Percentiles rank a stretch among this genome's conserved stretches.
Conservation (phyloP, 2,797 vertebrate species). For the Sus cebifrons region DNA sequence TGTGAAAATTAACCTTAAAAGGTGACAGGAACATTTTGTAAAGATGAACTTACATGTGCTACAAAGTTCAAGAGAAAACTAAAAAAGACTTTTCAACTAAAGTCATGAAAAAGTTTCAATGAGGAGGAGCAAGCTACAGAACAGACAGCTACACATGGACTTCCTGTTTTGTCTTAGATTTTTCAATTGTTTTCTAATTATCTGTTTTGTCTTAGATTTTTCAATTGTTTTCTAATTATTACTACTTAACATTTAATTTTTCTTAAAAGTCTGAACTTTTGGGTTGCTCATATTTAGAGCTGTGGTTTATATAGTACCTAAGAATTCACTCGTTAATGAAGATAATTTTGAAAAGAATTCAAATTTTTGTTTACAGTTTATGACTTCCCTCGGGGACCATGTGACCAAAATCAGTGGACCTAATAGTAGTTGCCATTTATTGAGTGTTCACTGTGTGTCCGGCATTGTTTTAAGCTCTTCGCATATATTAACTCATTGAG, state of each 20-base stretch:
- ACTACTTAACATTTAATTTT: not conserved
- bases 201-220: not conserved
- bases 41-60: not conserved
- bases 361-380: not conserved
- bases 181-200: not conserved
- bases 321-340: slow-evolving; percentile 46
- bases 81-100: not conserved
- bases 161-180: slow-evolving; percentile 23
- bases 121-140: not conserved
- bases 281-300: not conserved
- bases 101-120: slow-evolving; percentile 15
- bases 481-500: not conserved
- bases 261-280: slow-evolving; percentile 35
- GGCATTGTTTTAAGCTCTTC: not conserved
- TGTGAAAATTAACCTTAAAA: slow-evolving; percentile 48
- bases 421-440: not conserved
- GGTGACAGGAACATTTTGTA: not conserved
- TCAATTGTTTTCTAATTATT: not conserved
- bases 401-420: not conserved
- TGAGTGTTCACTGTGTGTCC: not conserved
- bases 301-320: not conserved
- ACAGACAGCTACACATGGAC: not conserved
- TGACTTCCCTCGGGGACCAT: not conserved
- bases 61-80: slow-evolving; percentile 8
- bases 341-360: slow-evolving; percentile 9